Base-by-base conservation (phyloP, 2,888 invertebrate species). In the Malacosoma neustria region DNA sequence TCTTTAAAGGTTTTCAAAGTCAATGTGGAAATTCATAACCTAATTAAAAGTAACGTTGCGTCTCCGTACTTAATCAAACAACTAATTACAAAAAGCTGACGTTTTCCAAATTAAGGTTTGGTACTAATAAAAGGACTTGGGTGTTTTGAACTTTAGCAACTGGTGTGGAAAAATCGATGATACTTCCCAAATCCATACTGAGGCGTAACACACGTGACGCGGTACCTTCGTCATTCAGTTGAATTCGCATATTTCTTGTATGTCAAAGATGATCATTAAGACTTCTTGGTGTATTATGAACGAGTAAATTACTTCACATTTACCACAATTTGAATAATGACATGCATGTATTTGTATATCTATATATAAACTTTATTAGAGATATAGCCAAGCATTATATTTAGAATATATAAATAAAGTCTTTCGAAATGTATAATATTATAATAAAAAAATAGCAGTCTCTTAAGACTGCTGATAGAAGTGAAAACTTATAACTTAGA, bases 201-300 rank as follows among this genome's bases (percentile, higher is more conserved):
- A 34, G 9, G 15, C 32, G 36, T 32, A 33, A 34, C 32, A 40
- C 35, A 15, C n/a, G 40, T 35, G 36, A 44, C 22, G 2, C 22
- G 13, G 38, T 41, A 39, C 34, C 39, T 39, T 39, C 34, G 42
- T 43, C 49, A 66, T 61, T 61, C 49, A 45, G 56, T 48, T 54
- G 44, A 57, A 51, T 54, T 47, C 49, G 54, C 63, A 62, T 67
- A 70, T 66, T 63, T 60, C 61, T 46, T 43, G 56, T 66, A 61
- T 60, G 57, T 49, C 58, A 9, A 72, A 72, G 57, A 69, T 53
- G 61, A 70, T 74, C 74, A 71, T 76, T 74, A 75, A 63, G 68
- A 66, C n/a, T 59, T 62, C 61, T 54, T 47, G 42, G 51, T 57
- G 51, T 54, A 54, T 56, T 51, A 57, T 63, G 57, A 55, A 65